Base-by-base conservation (phyloP, 1,140 invertebrate species). In the Drosophila subpulchrella region DNA sequence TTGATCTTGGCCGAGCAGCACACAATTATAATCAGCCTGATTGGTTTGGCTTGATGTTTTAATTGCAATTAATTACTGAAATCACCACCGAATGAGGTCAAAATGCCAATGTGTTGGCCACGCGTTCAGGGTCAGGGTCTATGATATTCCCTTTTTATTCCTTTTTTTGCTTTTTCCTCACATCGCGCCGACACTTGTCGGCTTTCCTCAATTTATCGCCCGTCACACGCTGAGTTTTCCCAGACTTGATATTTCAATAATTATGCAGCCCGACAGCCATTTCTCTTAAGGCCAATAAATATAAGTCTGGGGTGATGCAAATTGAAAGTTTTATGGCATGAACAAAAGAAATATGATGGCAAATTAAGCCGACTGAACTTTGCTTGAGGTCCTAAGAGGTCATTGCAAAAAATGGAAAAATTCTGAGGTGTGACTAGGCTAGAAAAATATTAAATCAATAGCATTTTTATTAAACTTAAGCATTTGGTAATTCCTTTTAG, bases 11-110 rank as follows among this genome's bases (percentile, higher is more conserved):
- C 81, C 47, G 71, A 78, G 68, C 76, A 61, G 30, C 57, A 12
- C 55, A 32, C 12, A 42, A 70, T 48, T 51, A 62, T 62, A 58
- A 81, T 78, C 46, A 65, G 75, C 32, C 54, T 30, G 56, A 78
- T 78, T 85, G 67, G 46, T 62, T 77, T 74, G 75, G 38, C 46
- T 50, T 62, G 61, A 54, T 55, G 50, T 58, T 85, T 57, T 78
- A 78, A 82, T 86, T 82, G 75, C 78, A 86, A 85, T 85, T 81
- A 86, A 85, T 78, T 78, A 57, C 57, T 66, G 51, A 81, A 75
- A 71, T 78, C 75, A 67, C 38, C 32, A 60, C 42, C 38, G 55
- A 88, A 65, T 73, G 78, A 88, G 83, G 82, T 85, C 75, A 86
- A 86, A 75, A 63, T 41, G 34, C 7, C 42, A 10, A 46, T 46